Evolutionary conservation across 2,113 vertebrate species (phyloP), one percentile per base, ranked within the genome.

Genomic region (Merops nubicus): DNA sequence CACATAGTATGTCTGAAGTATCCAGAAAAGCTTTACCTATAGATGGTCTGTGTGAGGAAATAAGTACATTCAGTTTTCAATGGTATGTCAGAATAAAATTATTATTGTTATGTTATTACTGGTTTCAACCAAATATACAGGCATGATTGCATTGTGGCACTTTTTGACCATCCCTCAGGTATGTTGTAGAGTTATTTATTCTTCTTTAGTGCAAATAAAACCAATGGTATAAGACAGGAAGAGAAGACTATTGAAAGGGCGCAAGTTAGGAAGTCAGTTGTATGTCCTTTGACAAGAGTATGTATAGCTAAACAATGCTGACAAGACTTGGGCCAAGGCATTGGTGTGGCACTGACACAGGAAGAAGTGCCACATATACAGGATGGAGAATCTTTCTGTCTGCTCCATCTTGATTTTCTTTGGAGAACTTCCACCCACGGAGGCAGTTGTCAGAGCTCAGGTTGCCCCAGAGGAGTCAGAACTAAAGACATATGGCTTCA

Each of bases 251-350:
- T 25, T 1, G 2, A 25, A 78, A 77, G 63, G 59, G n/a, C 65
- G 34, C 28, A 54, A 28, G 50, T 26, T 42, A 45, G 42, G 65
- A 54, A 57, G 38, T 50, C 51, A 72, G 6, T 18, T 73, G 14
- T 43, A 25, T 11, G 31, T 64, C 74, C 36, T 50, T 3, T 62
- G 59, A 51, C 80, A 94, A 77, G n/a, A 80, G 60, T 22, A 19
- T 3, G 0, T 2, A 5, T 4, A 51, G 33, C 34, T 79, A 8
- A 29, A 8, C 7, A 21, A 11, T 3, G 28, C 34, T 59, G 9
- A 59, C 3, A 9, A 60, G 65, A 25, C 34, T 57, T 19, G 40
- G 87, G 33, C 77, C 77, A 65, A 63, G 81, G 29, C 57, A 68
- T 13, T 4, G 15, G 13, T 33, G 21, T 28, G 38, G 40, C 63